Base-by-base conservation (phyloP, 2,888 invertebrate genomes). In the Gandaritis pyraliata region DNA sequence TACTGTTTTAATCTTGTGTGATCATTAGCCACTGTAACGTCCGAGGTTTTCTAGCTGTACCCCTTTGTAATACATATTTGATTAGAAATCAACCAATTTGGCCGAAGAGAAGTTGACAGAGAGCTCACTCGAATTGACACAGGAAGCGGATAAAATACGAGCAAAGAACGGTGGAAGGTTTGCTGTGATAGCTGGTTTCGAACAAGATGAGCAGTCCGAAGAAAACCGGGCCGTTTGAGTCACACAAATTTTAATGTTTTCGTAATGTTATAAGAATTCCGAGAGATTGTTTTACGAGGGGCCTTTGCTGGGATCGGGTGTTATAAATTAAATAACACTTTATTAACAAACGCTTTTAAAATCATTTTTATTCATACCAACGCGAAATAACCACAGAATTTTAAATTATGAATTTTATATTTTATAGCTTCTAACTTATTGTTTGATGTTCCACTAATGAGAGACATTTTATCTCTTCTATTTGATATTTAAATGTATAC, bases 401-500 rank as follows among this genome's bases (percentile, higher is more conserved):
- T 62, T 45, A 57, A 57, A 38, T 23, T 46, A 45, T 45, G 39
- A 52, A 49, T 45, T 46, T 50, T 45, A 59, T 58, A 46, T 30
- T 36, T 57, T 39, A 45, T 53, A 49, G 30, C 38, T 46, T 55
- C 52, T 46, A 48, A 58, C 23, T 45, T 18, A 50, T 50, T 51
- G 50, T 58, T 58, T 55, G 47, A 76, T 75, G 73, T 75, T 75
- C 72, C 63, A 71, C 76, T 85, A 85, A 87, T 83, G 78, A 82
- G 76, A 71, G 69, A 76, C 80, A 81, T 85, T 85, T 81, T 78
- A 80, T 81, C 72, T 75, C 70, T 80, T 72, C 72, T 72, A 75
- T 75, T 80, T 76, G 70, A 74, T 69, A 73, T 75, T 70, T 72
- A 75, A 75, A 77, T 76, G 74, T 76, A 74, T 76, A 77, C 72